Evolutionary conservation across 2,888 invertebrate genomes (phyloP).

Genomic region (Oligia strigilis): DNA sequence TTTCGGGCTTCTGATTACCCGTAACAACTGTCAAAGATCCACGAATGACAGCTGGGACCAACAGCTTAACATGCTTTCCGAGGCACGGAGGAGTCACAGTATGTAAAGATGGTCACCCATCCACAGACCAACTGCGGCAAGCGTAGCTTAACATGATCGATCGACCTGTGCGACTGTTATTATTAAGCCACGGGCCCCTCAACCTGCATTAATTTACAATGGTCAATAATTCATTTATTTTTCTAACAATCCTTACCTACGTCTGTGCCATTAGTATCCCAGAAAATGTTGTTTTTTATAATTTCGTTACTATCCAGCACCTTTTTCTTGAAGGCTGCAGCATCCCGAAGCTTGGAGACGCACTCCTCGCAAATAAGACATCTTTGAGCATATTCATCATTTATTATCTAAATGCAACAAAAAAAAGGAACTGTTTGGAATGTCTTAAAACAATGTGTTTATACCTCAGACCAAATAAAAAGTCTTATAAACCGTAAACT

Average conservation of each 20-base stretch:
- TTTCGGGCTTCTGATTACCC: too few relatives aligned
- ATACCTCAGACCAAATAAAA: too few relatives aligned
- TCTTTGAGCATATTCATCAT: constrained; percentile 9
- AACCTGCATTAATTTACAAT: background rate
- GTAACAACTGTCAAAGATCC: too few relatives aligned
- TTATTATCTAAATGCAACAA: constrained; percentile 32
- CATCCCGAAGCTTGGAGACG: constrained; percentile 54
- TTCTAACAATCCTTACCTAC: background rate
- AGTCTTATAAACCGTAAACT: constrained; percentile 18
- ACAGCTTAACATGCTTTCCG: too few relatives aligned
- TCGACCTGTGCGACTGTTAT: too few relatives aligned
- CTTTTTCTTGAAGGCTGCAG: constrained; percentile 56
- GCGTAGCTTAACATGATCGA: too few relatives aligned
- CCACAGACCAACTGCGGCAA: too few relatives aligned
- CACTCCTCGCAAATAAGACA: constrained; percentile 61
- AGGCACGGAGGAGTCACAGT: too few relatives aligned
- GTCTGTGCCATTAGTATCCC: background rate
- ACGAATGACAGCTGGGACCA: too few relatives aligned
- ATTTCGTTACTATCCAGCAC: constrained; percentile 48
- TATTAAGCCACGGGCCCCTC: too few relatives aligned
- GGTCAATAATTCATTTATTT: background rate
- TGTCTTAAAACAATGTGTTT: background rate
- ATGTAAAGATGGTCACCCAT: too few relatives aligned
- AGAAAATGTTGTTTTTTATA: constrained; percentile 12
- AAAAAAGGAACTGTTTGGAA: too few relatives aligned